Evolutionary conservation across 2,888 invertebrate genomes (phyloP).

Genomic region (Dryocosmus kuriphilus): DNA sequence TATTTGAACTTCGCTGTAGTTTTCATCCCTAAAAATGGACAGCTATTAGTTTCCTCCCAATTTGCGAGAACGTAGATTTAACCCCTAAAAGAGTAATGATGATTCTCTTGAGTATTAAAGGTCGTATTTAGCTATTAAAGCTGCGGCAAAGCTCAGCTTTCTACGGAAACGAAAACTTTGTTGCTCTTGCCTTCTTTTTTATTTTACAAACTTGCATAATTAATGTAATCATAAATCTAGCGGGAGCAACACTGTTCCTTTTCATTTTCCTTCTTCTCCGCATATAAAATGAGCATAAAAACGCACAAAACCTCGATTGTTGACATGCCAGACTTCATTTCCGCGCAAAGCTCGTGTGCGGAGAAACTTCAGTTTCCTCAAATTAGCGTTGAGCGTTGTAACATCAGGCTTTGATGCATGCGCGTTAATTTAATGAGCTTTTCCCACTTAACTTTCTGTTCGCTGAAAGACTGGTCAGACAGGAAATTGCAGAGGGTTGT

Average conservation of each 20-base stretch:
- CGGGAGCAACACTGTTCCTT: background rate
- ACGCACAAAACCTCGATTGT: background rate
- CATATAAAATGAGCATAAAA: background rate
- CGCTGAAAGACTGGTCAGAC: background rate
- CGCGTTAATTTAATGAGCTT: background rate
- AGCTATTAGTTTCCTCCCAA: background rate
- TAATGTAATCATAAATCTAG: background rate
- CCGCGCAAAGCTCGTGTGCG: background rate
- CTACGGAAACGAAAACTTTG: background rate
- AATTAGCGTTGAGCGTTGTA: background rate
- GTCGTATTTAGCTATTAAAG: background rate
- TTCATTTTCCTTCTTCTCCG: background rate
- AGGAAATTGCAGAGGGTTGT: conserved; percentile 18
- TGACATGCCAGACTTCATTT: conserved; percentile 17
- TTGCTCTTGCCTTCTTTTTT: background rate
- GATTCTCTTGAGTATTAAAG: background rate
- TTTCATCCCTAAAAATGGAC: background rate
- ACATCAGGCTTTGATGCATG: background rate
- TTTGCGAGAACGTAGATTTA: background rate
- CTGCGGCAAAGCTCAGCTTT: background rate
- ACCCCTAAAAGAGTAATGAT: background rate
- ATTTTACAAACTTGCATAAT: background rate
- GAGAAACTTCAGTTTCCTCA: conserved; percentile 17
- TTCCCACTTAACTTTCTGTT: background rate
- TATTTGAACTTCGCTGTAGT: conserved; percentile 1